Percentiles rank a stretch among this genome's conserved stretches.
Conservation (phyloP, 1,140 invertebrate species). For the Drosophila ohnishii region DNA sequence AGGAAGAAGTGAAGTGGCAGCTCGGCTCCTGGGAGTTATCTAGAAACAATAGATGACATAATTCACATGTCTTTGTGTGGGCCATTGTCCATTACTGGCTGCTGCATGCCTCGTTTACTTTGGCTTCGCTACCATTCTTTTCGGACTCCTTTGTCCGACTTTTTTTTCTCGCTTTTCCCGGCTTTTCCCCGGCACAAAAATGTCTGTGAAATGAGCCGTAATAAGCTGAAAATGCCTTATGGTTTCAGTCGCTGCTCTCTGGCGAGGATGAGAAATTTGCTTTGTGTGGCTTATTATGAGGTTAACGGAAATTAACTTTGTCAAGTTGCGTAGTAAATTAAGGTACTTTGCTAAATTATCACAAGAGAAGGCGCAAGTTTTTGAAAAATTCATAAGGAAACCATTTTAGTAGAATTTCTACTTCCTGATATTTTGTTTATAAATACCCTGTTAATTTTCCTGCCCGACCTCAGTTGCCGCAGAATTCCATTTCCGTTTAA, state of each 20-base stretch:
- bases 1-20: constrained; percentile 12
- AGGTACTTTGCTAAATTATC: not conserved
- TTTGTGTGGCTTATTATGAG: constrained; percentile 37
- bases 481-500: constrained; percentile 21
- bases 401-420: not conserved
- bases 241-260: constrained; percentile 25
- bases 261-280: constrained; percentile 34
- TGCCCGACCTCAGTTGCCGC: not conserved
- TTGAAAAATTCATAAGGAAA: not conserved
- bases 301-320: constrained; percentile 38
- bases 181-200: constrained; percentile 27
- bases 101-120: constrained; percentile 61
- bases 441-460: not conserved
- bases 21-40: constrained; percentile 40
- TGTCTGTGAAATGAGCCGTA: constrained; percentile 68
- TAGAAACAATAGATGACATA: constrained; percentile 49
- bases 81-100: constrained; percentile 40
- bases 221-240: constrained; percentile 62
- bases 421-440: not conserved
- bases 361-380: not conserved
- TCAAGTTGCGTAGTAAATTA: constrained; percentile 34
- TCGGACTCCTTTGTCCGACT: constrained; percentile 18
- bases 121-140: constrained; percentile 53
- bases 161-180: constrained; percentile 26
- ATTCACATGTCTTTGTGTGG: constrained; percentile 43